phyloP scores from a whole-genome alignment of 2,888 invertebrate species.

The Pollenia amentaria region DNA sequence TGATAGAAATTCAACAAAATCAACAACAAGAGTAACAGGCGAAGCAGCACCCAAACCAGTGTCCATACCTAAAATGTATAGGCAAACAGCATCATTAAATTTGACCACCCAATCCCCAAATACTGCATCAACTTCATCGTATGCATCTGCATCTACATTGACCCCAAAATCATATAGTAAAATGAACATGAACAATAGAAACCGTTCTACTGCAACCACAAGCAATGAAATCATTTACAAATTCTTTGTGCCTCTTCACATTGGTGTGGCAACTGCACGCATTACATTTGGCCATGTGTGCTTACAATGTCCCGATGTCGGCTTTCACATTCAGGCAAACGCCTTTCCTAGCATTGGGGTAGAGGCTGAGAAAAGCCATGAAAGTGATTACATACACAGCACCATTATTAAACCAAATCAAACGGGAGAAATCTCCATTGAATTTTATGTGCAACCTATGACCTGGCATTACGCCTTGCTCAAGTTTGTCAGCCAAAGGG shows the following conservation, averaged over 20 bases:
- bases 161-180: slow-evolving; percentile 68
- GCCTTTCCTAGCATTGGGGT: slow-evolving; percentile 84
- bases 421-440: slow-evolving; percentile 84
- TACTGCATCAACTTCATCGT: background rate
- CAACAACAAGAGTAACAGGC: slow-evolving; percentile 83
- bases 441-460: slow-evolving; percentile 86
- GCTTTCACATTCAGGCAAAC: slow-evolving; percentile 85
- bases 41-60: slow-evolving; percentile 74
- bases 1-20: slow-evolving; percentile 70
- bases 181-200: slow-evolving; percentile 78
- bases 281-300: slow-evolving; percentile 83
- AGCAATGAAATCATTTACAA: slow-evolving; percentile 84
- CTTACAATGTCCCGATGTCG: slow-evolving; percentile 84
- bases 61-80: slow-evolving; percentile 10
- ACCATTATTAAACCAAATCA: slow-evolving; percentile 85
- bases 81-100: background rate
- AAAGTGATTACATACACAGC: slow-evolving; percentile 85
- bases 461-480: slow-evolving; percentile 87
- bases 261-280: slow-evolving; percentile 81
- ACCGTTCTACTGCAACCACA: slow-evolving; percentile 70
- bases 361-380: slow-evolving; percentile 73
- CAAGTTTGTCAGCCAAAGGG: slow-evolving; percentile 77
- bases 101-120: slow-evolving; percentile 1
- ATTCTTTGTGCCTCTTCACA: slow-evolving; percentile 85
- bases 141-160: slow-evolving; percentile 4